Base-by-base conservation (phyloP, 2,113 vertebrate species). In the Spea multiplicata region DNA sequence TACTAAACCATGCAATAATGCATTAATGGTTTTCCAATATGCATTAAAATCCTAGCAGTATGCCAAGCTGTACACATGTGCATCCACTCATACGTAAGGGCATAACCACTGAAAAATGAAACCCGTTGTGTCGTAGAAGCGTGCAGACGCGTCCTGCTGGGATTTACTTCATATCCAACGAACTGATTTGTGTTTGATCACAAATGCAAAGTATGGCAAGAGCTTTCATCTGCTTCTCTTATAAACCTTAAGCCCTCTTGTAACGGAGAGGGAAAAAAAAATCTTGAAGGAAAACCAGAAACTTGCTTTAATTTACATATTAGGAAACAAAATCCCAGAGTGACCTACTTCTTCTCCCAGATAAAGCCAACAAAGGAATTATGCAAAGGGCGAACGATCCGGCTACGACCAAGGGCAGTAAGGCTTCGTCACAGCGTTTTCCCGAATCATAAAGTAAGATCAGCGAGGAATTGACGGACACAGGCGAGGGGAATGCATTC, bases 301-400 rank as follows among this genome's bases (percentile, higher is more conserved):
- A 13, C 16, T 61, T 61, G 13, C 12, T 44, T 30, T 30, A 30
- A 30, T 30, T 30, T 30, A 30, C 30, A 65, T 44, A 44, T 44
- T 65, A 65, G 44, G 30, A 65, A 4, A 65, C 8, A n/a, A 57
- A 59, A 74, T 16, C 17, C 76, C 87, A 74, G 4, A 5, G 6
- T 70, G 67, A 95, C 95, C 94, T 93, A 96, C 95, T 93, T 94
- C 87, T 94, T 88, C 87, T 95, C 85, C 91, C 89, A 86, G 93
- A 86, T 86, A 94, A 90, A 80, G 95, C 90, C 89, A 98, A 94
- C 94, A 98, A 96, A 94, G 95, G 94, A 88, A 94, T 83, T 85
- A 97, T 87, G 90, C 93, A 96, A 83, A 97, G 93, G 87, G 91
- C 94, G 94, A 94, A 98, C 80, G 94, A 96, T 88, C 94, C 96